These are phyloP conservation scores for Hypselothyrea guttata DNA, from an alignment of 2,888 invertebrate species.

Conservation along the genomic window DNA sequence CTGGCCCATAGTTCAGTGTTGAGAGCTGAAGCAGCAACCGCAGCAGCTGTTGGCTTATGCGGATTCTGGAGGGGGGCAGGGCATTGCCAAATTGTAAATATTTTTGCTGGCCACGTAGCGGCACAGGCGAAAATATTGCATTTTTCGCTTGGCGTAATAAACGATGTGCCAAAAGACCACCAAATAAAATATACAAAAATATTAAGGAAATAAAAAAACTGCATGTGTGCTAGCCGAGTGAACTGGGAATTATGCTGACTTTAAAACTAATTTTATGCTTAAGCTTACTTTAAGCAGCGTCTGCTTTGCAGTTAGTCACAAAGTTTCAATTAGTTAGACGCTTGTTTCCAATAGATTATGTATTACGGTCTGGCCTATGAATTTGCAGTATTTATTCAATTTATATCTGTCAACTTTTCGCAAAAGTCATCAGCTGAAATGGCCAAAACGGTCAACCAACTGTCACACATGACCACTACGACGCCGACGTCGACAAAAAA, in stretches of 20 bases:
- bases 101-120: slow-evolving; percentile 76
- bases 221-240: slow-evolving; percentile 11
- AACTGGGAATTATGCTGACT: slow-evolving; percentile 4
- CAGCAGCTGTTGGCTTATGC: slow-evolving; percentile 52
- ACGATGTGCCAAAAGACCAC: slow-evolving; percentile 80
- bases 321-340: background rate
- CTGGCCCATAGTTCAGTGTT: too few relatives aligned
- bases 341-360: slow-evolving; percentile 9
- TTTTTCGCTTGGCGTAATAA: slow-evolving; percentile 80
- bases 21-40: slow-evolving; percentile 27
- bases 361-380: slow-evolving; percentile 16
- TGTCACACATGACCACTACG: slow-evolving; percentile 61
- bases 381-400: slow-evolving; percentile 38
- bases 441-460: slow-evolving; percentile 55
- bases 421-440: slow-evolving; percentile 53
- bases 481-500: slow-evolving; percentile 46
- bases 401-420: slow-evolving; percentile 39
- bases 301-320: background rate
- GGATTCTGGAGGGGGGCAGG: slow-evolving; percentile 18
- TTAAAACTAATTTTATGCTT: too few relatives aligned
- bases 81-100: slow-evolving; percentile 72
- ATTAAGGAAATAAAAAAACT: slow-evolving; percentile 9
- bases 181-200: slow-evolving; percentile 23
- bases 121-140: slow-evolving; percentile 75
- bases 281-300: too few relatives aligned